These are phyloP conservation scores for Gymnocheta viridis DNA, from an alignment of 2,888 invertebrate genomes.

Conservation along the genomic window DNA sequence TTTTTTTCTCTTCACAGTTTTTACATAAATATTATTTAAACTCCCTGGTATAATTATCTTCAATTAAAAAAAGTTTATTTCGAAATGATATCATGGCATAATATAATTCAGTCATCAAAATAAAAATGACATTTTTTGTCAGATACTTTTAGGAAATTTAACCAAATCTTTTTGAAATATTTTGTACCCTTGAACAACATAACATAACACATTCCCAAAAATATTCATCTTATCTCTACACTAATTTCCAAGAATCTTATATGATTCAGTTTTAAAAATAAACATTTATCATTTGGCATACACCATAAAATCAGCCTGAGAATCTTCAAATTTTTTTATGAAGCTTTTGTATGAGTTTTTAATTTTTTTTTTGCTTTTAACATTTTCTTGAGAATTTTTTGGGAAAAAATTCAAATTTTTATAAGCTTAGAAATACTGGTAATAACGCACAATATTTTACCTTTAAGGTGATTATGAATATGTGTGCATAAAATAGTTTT, in stretches of 20 bases:
- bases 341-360: not conserved
- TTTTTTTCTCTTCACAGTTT: too few relatives aligned
- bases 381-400: constrained; percentile 23
- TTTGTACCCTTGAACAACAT: not conserved
- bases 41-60: too few relatives aligned
- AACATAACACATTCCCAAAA: not conserved
- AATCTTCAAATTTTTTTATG: constrained; percentile 27
- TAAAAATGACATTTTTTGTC: constrained; percentile 15
- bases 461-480: constrained; percentile 12
- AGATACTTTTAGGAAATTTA: not conserved
- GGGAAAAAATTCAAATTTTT: not conserved
- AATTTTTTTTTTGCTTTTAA: constrained; percentile 27
- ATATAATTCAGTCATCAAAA: too few relatives aligned
- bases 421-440: constrained; percentile 10
- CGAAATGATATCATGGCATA: too few relatives aligned
- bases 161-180: constrained; percentile 1
- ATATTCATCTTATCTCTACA: constrained; percentile 17
- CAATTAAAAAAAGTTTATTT: too few relatives aligned
- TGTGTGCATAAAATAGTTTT: too few relatives aligned
- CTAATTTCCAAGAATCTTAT: constrained; percentile 55
- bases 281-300: constrained; percentile 34
- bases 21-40: too few relatives aligned
- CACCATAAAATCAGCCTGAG: constrained; percentile 36
- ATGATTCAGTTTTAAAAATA: constrained; percentile 57
- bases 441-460: constrained; percentile 9